Evolutionary conservation across 2,888 invertebrate genomes (phyloP).

Genomic region (Tricholauxania praeusta): DNA sequence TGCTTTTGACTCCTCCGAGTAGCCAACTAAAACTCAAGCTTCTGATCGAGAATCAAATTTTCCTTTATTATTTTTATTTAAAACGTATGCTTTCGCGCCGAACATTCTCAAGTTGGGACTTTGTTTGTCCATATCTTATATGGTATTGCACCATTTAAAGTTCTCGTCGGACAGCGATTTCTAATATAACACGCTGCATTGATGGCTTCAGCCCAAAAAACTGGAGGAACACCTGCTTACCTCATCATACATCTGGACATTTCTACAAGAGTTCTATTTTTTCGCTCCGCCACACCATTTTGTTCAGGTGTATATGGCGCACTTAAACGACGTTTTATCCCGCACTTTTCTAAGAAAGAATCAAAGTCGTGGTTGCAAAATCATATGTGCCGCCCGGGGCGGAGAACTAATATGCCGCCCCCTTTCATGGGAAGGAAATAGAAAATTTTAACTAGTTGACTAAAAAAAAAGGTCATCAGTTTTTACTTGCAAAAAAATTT

Average conservation of each 20-base stretch:
- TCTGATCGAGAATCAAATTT: conserved; percentile 42
- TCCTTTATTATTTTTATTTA: conserved; percentile 35
- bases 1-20: conserved; percentile 43
- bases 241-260: too few species aligned
- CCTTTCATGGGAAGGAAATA: too few species aligned
- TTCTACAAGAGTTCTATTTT: too few species aligned
- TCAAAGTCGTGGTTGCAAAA: conserved; percentile 46
- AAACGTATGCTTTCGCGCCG: too few species aligned
- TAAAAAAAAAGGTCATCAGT: too few species aligned
- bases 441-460: too few species aligned
- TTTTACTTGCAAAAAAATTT: too few species aligned
- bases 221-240: too few species aligned
- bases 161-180: conserved; percentile 41
- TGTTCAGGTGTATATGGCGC: too few species aligned
- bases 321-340: conserved; percentile 46
- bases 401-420: too few species aligned
- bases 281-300: too few species aligned
- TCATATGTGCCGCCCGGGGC: too few species aligned
- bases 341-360: conserved; percentile 36
- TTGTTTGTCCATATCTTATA: conserved; percentile 37
- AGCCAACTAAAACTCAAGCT: conserved; percentile 40
- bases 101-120: conserved; percentile 38
- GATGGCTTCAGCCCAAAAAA: conserved; percentile 43
- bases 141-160: conserved; percentile 36
- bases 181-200: conserved; percentile 43